A percentile compares a stretch with the other conserved stretches of the same genome.
Conservation (phyloP, 1,140 invertebrate genomes). For the Monomorium pharaonis region DNA sequence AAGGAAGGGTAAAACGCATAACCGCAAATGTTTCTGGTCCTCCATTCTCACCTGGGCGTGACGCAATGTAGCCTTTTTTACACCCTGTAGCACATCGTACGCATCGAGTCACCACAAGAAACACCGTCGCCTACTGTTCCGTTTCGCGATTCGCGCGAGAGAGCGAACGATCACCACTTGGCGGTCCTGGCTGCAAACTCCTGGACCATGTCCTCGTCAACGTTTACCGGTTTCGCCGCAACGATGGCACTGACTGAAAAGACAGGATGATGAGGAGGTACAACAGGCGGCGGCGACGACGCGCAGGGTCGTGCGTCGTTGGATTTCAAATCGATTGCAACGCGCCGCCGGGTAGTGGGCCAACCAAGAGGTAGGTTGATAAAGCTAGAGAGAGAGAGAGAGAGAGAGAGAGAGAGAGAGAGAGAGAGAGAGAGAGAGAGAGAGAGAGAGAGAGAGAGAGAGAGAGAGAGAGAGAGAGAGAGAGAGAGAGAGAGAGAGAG, state of each 20-base stretch:
- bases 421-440: neutral
- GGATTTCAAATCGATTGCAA: slow-evolving; percentile 66
- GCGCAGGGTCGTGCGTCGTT: slow-evolving; percentile 69
- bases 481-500: slow-evolving; percentile 5
- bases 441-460: neutral
- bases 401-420: slow-evolving; percentile 9
- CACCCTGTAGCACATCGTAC: slow-evolving; percentile 49
- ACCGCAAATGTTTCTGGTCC: neutral
- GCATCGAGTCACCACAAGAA: neutral
- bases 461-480: slow-evolving; percentile 8
- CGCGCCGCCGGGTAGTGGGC: slow-evolving; percentile 59
- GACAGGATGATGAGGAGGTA: slow-evolving; percentile 28
- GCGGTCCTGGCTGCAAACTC: neutral
- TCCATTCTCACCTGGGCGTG: slow-evolving; percentile 65
- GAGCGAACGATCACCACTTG: slow-evolving; percentile 27
- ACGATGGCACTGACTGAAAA: slow-evolving; percentile 62
- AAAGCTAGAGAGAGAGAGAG: slow-evolving; percentile 22
- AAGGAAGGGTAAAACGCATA: neutral
- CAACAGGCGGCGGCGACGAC: slow-evolving; percentile 47
- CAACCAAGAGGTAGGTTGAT: slow-evolving; percentile 34
- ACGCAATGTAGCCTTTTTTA: slow-evolving; percentile 22
- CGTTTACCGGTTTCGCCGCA: slow-evolving; percentile 54
- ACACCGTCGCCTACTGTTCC: neutral
- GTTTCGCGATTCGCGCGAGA: neutral
- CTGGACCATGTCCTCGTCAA: slow-evolving; percentile 46